Base-by-base conservation (phyloP, 1,140 invertebrate genomes). In the Anastrepha ludens region DNA sequence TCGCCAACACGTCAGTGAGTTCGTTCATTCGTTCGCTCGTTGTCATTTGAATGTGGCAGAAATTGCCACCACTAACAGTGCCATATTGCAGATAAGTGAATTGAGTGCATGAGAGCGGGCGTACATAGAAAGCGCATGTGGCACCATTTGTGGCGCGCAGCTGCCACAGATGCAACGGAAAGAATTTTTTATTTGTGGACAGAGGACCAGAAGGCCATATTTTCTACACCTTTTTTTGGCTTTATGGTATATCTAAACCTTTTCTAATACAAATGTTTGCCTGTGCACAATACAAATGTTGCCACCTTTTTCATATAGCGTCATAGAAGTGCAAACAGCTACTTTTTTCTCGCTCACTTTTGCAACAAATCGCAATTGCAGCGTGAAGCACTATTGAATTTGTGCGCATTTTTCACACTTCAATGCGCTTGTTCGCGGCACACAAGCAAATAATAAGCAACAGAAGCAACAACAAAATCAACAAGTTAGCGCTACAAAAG, bases 381-480 rank as follows among this genome's bases (percentile, higher is more conserved):
- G 50, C 74, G 44, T 81, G 47, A 50, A 81, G n/a, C 74, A 20
- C 20, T 81, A 81, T 81, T 81, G 74, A 81, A 81, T 81, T 81
- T 55, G 74, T 47, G 74, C 74, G 47, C 47, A 81, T 81, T 81
- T 81, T 81, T 81, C 74, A 81, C 74, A 81, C 74, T 81, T 81
- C 74, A 50, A 81, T 81, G 47, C 74, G 50, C 13, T 55, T 20
- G 44, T 50, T 17, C 15, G 9, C 74, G 47, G 20, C 41, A 44
- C 15, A 44, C 2, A 70, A 29, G 9, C 11, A 62, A 47, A 78
- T 50, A 78, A 81, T 29, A 29, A 81, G 17, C 20, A 29, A 29
- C 29, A 29, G 29, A 0, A 29, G 29, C 29, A 29, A 29, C 29
- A 29, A 29, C 29, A 29, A 29, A 29, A 29, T 29, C 29, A 29